phyloP scores from a whole-genome alignment of 1,140 invertebrate species.

The Contarinia nasturtii region DNA sequence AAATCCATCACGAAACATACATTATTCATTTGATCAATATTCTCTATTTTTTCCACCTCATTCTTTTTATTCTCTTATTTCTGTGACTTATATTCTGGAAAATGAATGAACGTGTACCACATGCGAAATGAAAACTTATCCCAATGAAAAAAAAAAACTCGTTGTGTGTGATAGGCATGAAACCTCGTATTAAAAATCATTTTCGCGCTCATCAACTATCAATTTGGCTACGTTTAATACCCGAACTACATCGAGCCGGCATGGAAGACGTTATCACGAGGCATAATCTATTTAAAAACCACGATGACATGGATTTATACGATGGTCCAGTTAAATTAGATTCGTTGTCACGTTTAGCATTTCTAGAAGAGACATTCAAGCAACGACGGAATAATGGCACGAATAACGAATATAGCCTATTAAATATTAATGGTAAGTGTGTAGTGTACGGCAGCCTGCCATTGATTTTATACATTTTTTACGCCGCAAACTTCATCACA shows the following conservation, averaged over 20 bases:
- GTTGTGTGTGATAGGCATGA: conserved; percentile 47
- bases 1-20: neutral
- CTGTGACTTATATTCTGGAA: too few relatives aligned
- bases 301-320: conserved; percentile 61
- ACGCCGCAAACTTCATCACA: too few relatives aligned
- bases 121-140: too few relatives aligned
- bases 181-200: conserved; percentile 79
- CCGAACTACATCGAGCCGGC: conserved; percentile 73
- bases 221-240: conserved; percentile 83
- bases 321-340: conserved; percentile 63
- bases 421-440: neutral
- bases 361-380: conserved; percentile 21
- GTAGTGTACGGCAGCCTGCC: too few relatives aligned
- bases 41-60: conserved; percentile 3
- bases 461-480: too few relatives aligned
- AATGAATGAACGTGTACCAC: too few relatives aligned
- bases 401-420: neutral
- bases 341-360: conserved; percentile 37
- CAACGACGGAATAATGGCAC: conserved; percentile 11
- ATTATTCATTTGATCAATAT: neutral
- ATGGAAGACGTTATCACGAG: conserved; percentile 69
- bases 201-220: conserved; percentile 84
- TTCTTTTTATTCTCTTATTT: neutral
- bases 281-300: conserved; percentile 66
- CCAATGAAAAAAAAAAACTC: too few relatives aligned